These are phyloP conservation scores for Embidobia sp. DNA, from an alignment of 2,888 invertebrate species.

Conservation along the genomic window DNA sequence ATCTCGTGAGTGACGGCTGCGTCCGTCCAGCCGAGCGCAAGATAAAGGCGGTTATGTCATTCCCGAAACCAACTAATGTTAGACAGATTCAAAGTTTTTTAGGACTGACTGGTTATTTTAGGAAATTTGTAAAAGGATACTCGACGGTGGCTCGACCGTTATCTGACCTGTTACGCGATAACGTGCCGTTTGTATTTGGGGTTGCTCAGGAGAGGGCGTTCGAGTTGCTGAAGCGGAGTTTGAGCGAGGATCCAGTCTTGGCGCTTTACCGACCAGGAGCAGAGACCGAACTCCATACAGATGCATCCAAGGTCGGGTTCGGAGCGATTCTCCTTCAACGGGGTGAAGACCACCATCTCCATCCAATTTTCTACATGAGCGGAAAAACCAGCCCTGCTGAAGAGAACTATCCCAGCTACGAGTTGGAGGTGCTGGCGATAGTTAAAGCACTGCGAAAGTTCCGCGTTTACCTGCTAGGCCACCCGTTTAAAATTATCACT, in stretches of 20 bases:
- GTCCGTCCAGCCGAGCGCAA: background rate
- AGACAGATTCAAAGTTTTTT: background rate
- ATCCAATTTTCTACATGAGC: too few species aligned
- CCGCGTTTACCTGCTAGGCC: background rate
- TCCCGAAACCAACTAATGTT: background rate
- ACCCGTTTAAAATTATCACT: background rate
- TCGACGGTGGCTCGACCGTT: background rate
- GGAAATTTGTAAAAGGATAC: background rate
- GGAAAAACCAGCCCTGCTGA: too few species aligned
- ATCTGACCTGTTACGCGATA: background rate
- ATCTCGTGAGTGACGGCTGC: background rate
- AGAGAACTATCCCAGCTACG: too few species aligned
- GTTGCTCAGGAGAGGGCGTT: background rate
- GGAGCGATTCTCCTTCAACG: too few species aligned
- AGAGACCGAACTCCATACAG: constrained; percentile 1
- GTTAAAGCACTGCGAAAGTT: background rate
- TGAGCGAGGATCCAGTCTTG: background rate
- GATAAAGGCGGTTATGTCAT: background rate
- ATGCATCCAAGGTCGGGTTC: background rate
- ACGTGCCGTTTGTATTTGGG: background rate
- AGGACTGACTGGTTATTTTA: constrained; percentile 5
- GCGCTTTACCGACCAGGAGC: background rate
- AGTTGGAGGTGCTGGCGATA: too few species aligned
- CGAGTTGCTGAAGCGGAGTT: background rate
- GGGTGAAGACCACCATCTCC: too few species aligned